Conservation (phyloP, 2,888 invertebrate species). For the Meiosimyza decipiens region DNA sequence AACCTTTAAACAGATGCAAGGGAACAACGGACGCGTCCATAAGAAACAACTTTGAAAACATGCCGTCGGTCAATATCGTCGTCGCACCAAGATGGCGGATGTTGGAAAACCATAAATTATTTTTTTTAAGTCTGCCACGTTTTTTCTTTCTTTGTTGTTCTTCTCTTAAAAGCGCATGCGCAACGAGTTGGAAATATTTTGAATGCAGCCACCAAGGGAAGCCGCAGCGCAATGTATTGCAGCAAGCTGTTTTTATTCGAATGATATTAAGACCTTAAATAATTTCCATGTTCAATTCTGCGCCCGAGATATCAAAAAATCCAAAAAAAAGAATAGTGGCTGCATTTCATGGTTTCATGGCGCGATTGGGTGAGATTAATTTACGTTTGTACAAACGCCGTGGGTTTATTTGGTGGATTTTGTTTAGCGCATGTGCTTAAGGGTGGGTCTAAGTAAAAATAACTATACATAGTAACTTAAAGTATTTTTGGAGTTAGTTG, state of each 20-base stretch:
- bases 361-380: constrained; percentile 11
- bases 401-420: too few relatives aligned
- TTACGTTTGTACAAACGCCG: neutral
- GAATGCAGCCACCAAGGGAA: constrained; percentile 9
- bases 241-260: neutral
- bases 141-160: constrained; percentile 4
- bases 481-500: too few relatives aligned
- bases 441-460: too few relatives aligned
- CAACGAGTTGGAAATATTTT: constrained; percentile 27
- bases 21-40: neutral
- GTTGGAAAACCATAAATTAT: constrained; percentile 26
- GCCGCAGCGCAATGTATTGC: neutral
- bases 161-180: constrained; percentile 16
- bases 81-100: constrained; percentile 28
- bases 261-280: neutral
- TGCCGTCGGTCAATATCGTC: neutral
- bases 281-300: constrained; percentile 15
- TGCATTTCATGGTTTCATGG: neutral
- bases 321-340: neutral
- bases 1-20: neutral
- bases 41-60: neutral
- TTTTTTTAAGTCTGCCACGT: constrained; percentile 4
- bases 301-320: neutral
- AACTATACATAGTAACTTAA: too few relatives aligned
- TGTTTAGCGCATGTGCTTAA: too few relatives aligned